These are phyloP conservation scores for Eutolmus rufibarbis DNA, from an alignment of 2,888 invertebrate species.

Conservation along the genomic window DNA sequence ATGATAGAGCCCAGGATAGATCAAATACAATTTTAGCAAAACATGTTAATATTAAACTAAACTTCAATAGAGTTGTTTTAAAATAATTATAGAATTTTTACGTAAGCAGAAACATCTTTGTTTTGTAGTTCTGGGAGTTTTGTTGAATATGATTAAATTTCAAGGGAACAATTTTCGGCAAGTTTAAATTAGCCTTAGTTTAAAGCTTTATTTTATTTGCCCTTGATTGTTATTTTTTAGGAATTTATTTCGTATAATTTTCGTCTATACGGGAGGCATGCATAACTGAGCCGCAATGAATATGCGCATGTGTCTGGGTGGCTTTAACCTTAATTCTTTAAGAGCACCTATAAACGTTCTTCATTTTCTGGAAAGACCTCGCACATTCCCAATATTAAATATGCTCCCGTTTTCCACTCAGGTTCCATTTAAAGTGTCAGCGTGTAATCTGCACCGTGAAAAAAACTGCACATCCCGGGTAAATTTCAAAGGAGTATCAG, in stretches of 20 bases:
- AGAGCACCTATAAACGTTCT: neutral
- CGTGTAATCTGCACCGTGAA: neutral
- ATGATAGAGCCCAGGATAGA: too few species aligned
- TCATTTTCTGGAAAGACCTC: neutral
- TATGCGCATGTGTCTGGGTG: neutral
- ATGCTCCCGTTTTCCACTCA: neutral
- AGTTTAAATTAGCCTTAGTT: neutral
- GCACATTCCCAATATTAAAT: neutral
- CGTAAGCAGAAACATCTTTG: too few species aligned
- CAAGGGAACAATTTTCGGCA: neutral
- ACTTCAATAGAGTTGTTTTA: too few species aligned
- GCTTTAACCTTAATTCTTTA: neutral
- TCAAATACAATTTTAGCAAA: too few species aligned
- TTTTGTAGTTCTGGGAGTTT: too few species aligned
- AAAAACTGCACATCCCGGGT: neutral
- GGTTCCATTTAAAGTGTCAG: neutral
- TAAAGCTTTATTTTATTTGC: neutral
- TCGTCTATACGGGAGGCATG: neutral
- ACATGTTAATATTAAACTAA: too few species aligned
- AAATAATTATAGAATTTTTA: too few species aligned
- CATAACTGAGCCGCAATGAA: neutral
- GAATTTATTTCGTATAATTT: neutral
- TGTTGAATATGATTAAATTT: neutral
- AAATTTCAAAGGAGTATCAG: conserved; percentile 11
- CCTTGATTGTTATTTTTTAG: neutral